Base-by-base conservation (phyloP, 2,797 vertebrate genomes). In the Heliangelus exortis region DNA sequence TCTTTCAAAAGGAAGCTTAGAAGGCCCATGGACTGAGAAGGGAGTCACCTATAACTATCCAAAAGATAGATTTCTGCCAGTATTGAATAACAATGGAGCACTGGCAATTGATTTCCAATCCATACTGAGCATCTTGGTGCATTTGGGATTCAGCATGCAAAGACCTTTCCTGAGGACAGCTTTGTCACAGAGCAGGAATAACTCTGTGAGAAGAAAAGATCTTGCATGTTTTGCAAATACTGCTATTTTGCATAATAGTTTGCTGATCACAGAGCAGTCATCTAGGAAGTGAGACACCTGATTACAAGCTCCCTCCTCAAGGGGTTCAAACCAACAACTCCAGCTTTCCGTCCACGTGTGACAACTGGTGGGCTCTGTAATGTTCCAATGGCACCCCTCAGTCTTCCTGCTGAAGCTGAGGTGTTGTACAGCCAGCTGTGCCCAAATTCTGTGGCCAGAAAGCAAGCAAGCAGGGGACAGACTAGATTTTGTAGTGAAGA, bases 191-290 rank as follows among this genome's bases (percentile, higher is more conserved):
- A 88, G 87, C 80, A 93, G 85, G 87, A 96, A 91, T 66, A 75
- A 26, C 80, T 84, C 75, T 89, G 22, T 34, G 9, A 41, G 74
- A 36, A 62, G 86, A 45, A 76, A 31, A 48, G 69, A 55, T 59
- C 95, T 96, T 95, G 85, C 93, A 93, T 96, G 45, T 84, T 96
- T 91, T 95, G 93, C 91, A 96, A 92, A 79, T 90, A 45, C 50
- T 86, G 33, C 4, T 7, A 12, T 57, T 96, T 94, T 94, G 89
- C 91, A 92, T 96, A 83, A 65, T 80, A 54, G 71, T 45, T 58
- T 89, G 62, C 63, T 96, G 76, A 90, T 88, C 36, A 58, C 36
- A 58, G 82, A 92, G 85, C 47, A 91, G 69, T 45, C 36, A 87
- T 85, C 58, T 68, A 51, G 94, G 79, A 90, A 84, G 34, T 66